Evolutionary conservation across 2,113 vertebrate species (phyloP).

Genomic region (Neoarius graeffei): DNA sequence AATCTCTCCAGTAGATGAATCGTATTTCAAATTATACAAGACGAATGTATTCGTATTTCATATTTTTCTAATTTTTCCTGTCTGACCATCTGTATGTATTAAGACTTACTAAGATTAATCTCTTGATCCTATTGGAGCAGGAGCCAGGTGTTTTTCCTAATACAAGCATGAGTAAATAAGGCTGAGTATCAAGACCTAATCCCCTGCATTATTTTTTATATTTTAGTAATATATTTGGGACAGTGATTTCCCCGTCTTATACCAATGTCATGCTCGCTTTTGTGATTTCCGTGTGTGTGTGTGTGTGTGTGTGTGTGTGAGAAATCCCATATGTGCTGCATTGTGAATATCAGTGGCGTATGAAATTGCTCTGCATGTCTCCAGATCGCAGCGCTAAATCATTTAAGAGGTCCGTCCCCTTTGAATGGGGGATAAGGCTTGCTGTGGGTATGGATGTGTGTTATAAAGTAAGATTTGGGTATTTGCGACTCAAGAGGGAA

Average conservation of each 20-base stretch:
- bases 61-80: slow-evolving; percentile 91
- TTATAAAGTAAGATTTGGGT: slow-evolving; percentile 35
- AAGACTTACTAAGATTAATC: slow-evolving; percentile 90
- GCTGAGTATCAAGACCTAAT: slow-evolving; percentile 82
- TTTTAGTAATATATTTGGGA: slow-evolving; percentile 77
- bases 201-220: slow-evolving; percentile 77
- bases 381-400: slow-evolving; percentile 77
- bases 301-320: slow-evolving; percentile 50
- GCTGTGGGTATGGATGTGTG: slow-evolving; percentile 30
- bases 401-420: slow-evolving; percentile 76
- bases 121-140: slow-evolving; percentile 81
- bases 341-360: slow-evolving; percentile 71
- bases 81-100: slow-evolving; percentile 89
- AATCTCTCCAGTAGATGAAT: slow-evolving; percentile 84
- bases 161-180: slow-evolving; percentile 77
- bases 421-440: slow-evolving; percentile 48
- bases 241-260: slow-evolving; percentile 66
- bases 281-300: slow-evolving; percentile 61
- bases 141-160: slow-evolving; percentile 82
- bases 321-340: slow-evolving; percentile 66
- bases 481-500: slow-evolving; percentile 43
- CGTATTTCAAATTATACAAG: slow-evolving; percentile 82
- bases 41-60: slow-evolving; percentile 88
- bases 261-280: slow-evolving; percentile 65
- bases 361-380: slow-evolving; percentile 77